Percentiles rank a stretch among this genome's conserved stretches.
phyloP scores from a whole-genome alignment of 2,888 invertebrate genomes.

The Pelosia muscerda region DNA sequence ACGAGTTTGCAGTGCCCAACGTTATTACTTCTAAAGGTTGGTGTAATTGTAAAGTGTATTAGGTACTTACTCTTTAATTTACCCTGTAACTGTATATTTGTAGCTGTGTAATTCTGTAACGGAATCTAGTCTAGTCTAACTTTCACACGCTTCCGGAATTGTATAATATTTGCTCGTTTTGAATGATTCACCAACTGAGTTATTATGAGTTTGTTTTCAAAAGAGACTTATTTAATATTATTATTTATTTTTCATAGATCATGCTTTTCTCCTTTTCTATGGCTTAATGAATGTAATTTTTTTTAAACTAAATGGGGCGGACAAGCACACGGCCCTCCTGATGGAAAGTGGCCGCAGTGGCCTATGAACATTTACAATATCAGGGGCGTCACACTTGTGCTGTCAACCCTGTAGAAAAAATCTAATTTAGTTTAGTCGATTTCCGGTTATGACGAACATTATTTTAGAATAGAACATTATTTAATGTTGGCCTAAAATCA shows the following conservation, averaged over 20 bases:
- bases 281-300: no score
- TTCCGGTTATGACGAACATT: background rate
- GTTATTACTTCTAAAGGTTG: no score
- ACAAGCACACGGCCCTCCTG: no score
- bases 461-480: background rate
- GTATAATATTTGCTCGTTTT: background rate
- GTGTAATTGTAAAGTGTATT: background rate
- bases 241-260: background rate
- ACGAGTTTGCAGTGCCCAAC: no score
- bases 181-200: background rate
- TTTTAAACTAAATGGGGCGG: no score
- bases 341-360: no score
- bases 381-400: no score
- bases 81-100: background rate
- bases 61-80: background rate
- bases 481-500: conserved; percentile 15
- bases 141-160: background rate
- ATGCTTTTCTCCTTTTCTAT: no score
- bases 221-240: background rate
- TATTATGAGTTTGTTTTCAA: background rate
- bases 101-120: background rate
- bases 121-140: background rate
- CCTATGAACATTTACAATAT: background rate
- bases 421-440: background rate
- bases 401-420: no score